Evolutionary conservation across 2,797 vertebrate species (phyloP).

Genomic region (Garrulus glandarius): DNA sequence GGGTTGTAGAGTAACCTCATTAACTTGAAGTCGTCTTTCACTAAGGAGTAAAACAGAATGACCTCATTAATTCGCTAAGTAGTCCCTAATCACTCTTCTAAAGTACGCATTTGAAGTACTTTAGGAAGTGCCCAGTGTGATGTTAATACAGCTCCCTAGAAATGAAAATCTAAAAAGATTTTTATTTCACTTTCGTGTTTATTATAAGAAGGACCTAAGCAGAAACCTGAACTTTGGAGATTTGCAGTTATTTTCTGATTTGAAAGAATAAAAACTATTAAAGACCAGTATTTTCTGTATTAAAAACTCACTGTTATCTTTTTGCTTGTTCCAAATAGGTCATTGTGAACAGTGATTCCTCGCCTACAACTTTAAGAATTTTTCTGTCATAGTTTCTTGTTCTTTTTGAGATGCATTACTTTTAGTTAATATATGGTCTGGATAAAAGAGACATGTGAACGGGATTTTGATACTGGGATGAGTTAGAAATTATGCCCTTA

Average conservation of each 20-base stretch:
- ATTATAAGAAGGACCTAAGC: not conserved
- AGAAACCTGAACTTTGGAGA: not conserved
- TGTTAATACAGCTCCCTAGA: not conserved
- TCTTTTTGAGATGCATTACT: not conserved
- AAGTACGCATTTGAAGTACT: not conserved
- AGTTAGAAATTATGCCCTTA: not conserved
- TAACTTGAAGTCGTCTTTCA: not conserved
- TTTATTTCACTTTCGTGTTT: not conserved
- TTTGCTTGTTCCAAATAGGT: not conserved
- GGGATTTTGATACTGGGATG: not conserved
- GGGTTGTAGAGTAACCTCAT: not conserved
- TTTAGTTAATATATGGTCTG: not conserved
- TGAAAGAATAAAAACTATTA: not conserved
- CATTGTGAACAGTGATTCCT: not conserved
- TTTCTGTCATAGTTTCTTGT: not conserved
- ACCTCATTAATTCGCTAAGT: conserved; percentile 16
- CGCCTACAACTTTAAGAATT: not conserved
- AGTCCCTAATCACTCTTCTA: not conserved
- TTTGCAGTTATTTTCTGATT: not conserved
- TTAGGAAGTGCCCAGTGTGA: not conserved
- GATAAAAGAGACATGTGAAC: not conserved
- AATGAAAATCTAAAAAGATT: not conserved
- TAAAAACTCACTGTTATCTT: not conserved
- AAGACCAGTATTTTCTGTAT: not conserved
- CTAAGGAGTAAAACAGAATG: not conserved